Evolutionary conservation across 2,797 vertebrate genomes (phyloP).

Genomic region (Heliangelus exortis): DNA sequence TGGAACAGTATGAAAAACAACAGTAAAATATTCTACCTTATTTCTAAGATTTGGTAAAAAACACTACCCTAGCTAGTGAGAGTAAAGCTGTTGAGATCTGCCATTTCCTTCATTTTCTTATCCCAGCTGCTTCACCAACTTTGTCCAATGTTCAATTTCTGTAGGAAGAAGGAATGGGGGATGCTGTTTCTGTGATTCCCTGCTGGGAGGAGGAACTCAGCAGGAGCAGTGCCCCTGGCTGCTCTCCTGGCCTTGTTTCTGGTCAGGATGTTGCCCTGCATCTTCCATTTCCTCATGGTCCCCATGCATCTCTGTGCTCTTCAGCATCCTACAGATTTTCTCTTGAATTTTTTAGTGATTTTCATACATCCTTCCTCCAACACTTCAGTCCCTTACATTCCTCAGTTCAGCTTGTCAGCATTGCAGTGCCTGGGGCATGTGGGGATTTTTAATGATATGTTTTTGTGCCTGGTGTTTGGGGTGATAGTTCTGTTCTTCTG

Average conservation of each 20-base stretch:
- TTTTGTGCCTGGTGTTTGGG: not conserved
- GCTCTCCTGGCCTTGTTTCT: not conserved
- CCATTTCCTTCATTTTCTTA: not conserved
- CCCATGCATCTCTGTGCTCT: not conserved
- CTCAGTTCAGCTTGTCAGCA: not conserved
- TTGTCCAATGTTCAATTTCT: not conserved
- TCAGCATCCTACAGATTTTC: not conserved
- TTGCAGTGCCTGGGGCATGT: not conserved
- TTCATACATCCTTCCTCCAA: not conserved
- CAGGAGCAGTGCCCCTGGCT: fast-evolving
- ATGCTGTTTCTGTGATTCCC: not conserved
- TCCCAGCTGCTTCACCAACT: not conserved
- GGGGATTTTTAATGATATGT: not conserved
- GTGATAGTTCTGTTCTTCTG: not conserved
- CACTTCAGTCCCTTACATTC: not conserved
- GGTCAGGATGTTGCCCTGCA: not conserved
- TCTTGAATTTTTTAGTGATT: not conserved
- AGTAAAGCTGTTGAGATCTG: not conserved
- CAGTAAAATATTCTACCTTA: not conserved
- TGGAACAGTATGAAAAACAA: not conserved
- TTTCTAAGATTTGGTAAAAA: not conserved
- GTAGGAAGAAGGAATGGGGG: not conserved
- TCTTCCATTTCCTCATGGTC: not conserved
- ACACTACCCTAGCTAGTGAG: not conserved
- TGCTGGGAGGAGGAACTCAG: not conserved